Conservation (phyloP, 2,113 vertebrate species). For the Ariopsis seemanni region DNA sequence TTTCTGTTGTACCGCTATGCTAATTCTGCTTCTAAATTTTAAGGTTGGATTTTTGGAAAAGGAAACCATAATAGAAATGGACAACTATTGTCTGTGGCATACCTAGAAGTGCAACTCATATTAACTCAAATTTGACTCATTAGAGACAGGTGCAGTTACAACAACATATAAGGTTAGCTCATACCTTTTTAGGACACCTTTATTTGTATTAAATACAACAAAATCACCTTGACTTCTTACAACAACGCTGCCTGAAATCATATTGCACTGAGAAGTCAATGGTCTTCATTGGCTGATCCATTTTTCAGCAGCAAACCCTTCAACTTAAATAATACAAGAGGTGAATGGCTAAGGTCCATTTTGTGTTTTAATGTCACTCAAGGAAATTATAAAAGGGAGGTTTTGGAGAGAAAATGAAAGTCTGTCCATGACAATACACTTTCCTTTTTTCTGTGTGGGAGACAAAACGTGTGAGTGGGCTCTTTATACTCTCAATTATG, state of each 20-base stretch:
- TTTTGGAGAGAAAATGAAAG: constrained; percentile 53
- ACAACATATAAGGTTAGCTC: not conserved
- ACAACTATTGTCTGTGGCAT: not conserved
- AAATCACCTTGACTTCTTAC: not conserved
- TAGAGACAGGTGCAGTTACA: not conserved
- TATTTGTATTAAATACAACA: not conserved
- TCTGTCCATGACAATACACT: constrained; percentile 49
- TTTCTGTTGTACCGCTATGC: not conserved
- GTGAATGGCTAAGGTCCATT: constrained; percentile 45
- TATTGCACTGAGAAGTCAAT: not conserved
- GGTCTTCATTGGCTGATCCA: constrained; percentile 23
- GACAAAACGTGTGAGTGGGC: constrained; percentile 42
- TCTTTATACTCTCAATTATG: constrained; percentile 45
- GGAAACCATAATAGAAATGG: not conserved
- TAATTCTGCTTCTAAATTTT: not conserved
- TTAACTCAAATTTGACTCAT: not conserved
- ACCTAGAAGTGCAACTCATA: not conserved
- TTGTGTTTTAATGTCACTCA: constrained; percentile 56
- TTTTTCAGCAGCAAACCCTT: constrained; percentile 18
- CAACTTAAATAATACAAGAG: constrained; percentile 51
- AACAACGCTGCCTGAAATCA: not conserved
- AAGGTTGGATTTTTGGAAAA: not conserved
- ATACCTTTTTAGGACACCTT: not conserved
- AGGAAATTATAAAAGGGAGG: constrained; percentile 47
- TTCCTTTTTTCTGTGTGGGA: constrained; percentile 53